Base-by-base conservation (phyloP, 2,888 invertebrate genomes). In the Tenthredo distinguenda region DNA sequence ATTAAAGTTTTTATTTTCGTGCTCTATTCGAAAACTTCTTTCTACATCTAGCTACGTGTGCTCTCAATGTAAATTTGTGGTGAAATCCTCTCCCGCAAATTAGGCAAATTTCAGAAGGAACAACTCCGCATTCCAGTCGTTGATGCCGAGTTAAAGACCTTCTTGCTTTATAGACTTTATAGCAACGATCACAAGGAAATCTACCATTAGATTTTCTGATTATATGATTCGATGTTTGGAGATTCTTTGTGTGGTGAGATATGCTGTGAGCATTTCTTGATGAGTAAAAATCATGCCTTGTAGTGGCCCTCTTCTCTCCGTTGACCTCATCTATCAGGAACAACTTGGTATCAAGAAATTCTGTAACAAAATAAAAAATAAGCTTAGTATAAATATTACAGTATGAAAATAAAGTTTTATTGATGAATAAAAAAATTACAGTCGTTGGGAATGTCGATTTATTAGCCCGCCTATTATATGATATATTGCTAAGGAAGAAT, bases 71-170 rank as follows among this genome's bases (percentile, higher is more conserved):
- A 86, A 94, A 94, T 87, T 92, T 93, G 86, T 94, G 94, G 84
- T 93, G 94, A 88, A 94, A 94, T 86, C 92, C 89, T 86, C 93
- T 92, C 12, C 91, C 91, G 87, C 94, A 94, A 12, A 93, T 91
- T 0, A 92, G 91, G 87, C 94, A 94, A 43, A 92, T 89, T 88
- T 93, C 94, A 85, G 91, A 90, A 0, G 94, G 94, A 12, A 91
- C 85, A 31, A 93, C 93, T 1, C 93, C 93, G 86, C 94, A 94
- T 82, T 94, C 94, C 47, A 94, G 92, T 43, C 94, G 91, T 58
- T 93, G 91, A 87, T 94, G 94, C n/a, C 94, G 92, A 50, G 92
- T 93, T 37, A 94, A 87, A 2, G 94, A 94, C 6, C 93, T 93
- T 34, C 90, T 88, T 18, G 93, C 93, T 84, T 91, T 92, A 87